These are phyloP conservation scores for Brachynemurus nebulosus DNA, from an alignment of 2,888 invertebrate genomes.

Conservation along the genomic window DNA sequence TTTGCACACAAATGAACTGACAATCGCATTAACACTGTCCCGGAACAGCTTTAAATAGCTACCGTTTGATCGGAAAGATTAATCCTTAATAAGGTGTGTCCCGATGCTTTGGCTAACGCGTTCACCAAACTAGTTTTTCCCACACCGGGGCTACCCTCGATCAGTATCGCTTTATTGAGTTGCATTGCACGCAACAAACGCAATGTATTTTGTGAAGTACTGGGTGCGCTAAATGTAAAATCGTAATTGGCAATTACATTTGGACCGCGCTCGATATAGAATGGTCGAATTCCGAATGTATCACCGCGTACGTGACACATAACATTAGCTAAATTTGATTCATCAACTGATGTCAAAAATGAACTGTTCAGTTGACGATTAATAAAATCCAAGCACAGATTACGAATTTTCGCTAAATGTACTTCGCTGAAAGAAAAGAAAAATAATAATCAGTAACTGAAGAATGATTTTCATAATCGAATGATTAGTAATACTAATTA, in stretches of 20 bases:
- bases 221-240: conserved; percentile 66
- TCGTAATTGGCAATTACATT: conserved; percentile 23
- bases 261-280: conserved; percentile 49
- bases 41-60: too few species aligned
- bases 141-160: conserved; percentile 97
- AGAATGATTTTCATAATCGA: too few species aligned
- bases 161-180: conserved; percentile 77
- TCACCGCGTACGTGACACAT: conserved; percentile 26
- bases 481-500: too few species aligned
- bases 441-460: too few species aligned
- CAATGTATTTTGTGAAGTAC: conserved; percentile 45
- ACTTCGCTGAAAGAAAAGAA: too few species aligned
- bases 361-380: conserved; percentile 34
- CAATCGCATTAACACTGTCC: too few species aligned
- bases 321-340: too few species aligned
- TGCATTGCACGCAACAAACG: conserved; percentile 80
- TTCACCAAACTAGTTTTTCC: conserved; percentile 94
- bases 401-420: conserved; percentile 31
- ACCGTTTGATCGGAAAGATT: conserved; percentile 98
- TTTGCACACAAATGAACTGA: too few species aligned
- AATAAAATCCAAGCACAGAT: conserved; percentile 41
- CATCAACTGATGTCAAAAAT: conserved; percentile 11
- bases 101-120: conserved; percentile 73
- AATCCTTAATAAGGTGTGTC: conserved; percentile 75
- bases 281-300: conserved; percentile 64